Percentiles rank a stretch among this genome's conserved stretches.
These are phyloP conservation scores for Pseudonaja textilis DNA, from an alignment of 2,113 vertebrate genomes.

Conservation along the genomic window DNA sequence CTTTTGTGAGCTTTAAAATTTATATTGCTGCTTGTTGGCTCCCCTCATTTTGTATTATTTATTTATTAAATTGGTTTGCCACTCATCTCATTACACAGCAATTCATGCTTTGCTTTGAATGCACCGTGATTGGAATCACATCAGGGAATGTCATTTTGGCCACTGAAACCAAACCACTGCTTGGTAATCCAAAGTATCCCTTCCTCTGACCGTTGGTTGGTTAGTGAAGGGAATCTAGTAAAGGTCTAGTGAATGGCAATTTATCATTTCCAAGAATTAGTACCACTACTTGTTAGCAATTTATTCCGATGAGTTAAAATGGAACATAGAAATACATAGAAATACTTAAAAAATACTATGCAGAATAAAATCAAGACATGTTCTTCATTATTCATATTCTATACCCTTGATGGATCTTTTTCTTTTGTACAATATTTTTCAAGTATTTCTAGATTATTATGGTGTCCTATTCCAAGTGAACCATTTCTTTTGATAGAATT, in stretches of 20 bases:
- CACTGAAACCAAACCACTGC: background rate
- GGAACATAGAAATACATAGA: background rate
- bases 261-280: background rate
- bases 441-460: background rate
- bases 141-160: background rate
- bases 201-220: background rate
- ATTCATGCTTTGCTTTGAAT: background rate
- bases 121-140: background rate
- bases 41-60: background rate
- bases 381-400: background rate
- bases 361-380: background rate
- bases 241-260: background rate
- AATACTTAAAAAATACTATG: background rate
- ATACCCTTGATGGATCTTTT: background rate
- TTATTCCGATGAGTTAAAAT: background rate
- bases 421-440: background rate
- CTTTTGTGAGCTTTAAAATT: background rate
- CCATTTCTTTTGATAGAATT: background rate
- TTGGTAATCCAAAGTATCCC: background rate
- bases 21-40: background rate
- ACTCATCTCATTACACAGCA: background rate
- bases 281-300: background rate
- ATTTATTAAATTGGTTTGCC: background rate
- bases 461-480: background rate
- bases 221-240: background rate